Evolutionary conservation across 2,888 invertebrate species (phyloP), one percentile per base, ranked within the genome.

Genomic region (Andrena praecox): DNA sequence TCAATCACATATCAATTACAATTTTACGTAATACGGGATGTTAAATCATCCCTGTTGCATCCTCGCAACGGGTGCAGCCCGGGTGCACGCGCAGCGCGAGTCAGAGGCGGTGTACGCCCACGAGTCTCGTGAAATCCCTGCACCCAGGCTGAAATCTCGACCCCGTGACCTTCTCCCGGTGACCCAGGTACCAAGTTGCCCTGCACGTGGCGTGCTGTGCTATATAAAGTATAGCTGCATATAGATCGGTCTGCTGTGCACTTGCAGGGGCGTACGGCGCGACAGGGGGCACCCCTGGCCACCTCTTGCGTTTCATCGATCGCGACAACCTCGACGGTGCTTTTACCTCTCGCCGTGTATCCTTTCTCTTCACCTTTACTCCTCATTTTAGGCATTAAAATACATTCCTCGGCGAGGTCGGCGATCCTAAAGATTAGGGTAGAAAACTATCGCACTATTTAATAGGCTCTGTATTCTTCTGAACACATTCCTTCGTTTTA

Each of bases 221-320:
- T 91, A 90, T 90, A 90, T 89, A 89, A 89, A 88, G 87, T 89
- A 85, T 86, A 82, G 88, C 88, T 91, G 90, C 90, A 91, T 91
- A 90, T 90, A 91, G 89, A 89, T 84, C 86, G 81, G 67, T 78
- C 67, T 67, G 64, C 64, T 72, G 75, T 82, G 77, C 75, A 52
- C 82, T 86, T 81, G 81, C 89, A 89, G 84, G 82, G 79, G 67
- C 84, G 89, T 87, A 80, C 52, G 52, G 60, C 48, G 62, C 71
- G 76, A 73, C 66, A 35, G 64, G 60, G 35, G 71, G 35, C 67
- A 79, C 80, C 67, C 82, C 42, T 42, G 42, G 42, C 54, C 56
- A 33, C 72, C 85, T 33, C 8, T 67, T 52, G 70, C 70, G 80
- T 86, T 81, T 75, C 74, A 82, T 87, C 84, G 85, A 86, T 87